Base-by-base conservation (phyloP, 2,113 vertebrate genomes). In the Orientallactaga bullata region DNA sequence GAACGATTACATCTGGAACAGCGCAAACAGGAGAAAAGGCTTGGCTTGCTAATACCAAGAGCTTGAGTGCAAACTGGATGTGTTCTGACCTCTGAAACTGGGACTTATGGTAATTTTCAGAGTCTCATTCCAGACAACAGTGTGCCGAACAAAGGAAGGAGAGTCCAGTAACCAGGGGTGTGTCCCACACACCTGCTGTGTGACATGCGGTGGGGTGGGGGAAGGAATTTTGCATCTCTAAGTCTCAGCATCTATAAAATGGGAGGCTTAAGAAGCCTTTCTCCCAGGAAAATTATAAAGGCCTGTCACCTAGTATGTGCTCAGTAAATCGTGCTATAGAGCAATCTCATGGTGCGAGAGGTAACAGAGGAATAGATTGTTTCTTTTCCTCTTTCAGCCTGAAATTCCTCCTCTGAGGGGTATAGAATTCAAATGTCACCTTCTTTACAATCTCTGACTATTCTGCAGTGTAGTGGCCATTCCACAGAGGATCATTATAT, bases 1-100 rank as follows among this genome's bases (percentile, higher is more conserved):
- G 95, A 92, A 87, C 60, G 85, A 77, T 91, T 47, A 35, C 92
- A 85, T 82, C 90, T 80, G 51, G 26, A 77, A 20, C 35, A 72
- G 92, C 61, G 84, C 26, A 35, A n/a, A 60, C 6, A 86, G 42
- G 17, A 78, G 9, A 21, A 84, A 66, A 74, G 60, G 2, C 35
- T 12, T 23, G 35, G 20, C 23, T 90, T 32, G 0, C 10, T 15
- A 5, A 35, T 8, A 47, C 65, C 79, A 37, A 1, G 8, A 9
- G 21, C 30, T 18, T 58, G 51, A 18, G 58, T 37, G 28, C 10
- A 0, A 47, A 47, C 42, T 68, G 61, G 37, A 11, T 63, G 2
- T 20, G 51, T 28, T 58, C 28, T 80, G 63, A 85, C 39, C 35
- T 37, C 63, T 80, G 32, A 42, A 76, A 58, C 18, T 30, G 2